Base-by-base conservation (phyloP, 1,140 invertebrate species). In the Pseudobourletiella spinata region DNA sequence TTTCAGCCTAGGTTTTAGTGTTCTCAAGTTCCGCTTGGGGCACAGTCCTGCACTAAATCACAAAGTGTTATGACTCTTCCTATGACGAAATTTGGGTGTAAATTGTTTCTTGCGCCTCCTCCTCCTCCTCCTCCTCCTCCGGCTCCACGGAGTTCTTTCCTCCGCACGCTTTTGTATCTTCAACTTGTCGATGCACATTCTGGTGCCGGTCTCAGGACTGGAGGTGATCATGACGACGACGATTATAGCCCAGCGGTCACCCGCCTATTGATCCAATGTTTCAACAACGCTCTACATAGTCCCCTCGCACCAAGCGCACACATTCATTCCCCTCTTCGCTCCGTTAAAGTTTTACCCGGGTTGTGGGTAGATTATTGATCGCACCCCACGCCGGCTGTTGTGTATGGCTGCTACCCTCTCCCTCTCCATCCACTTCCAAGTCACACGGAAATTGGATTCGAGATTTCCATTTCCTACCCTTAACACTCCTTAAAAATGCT, bases 41-140 rank as follows among this genome's bases (percentile, higher is more conserved):
- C 60, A 42, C 60, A 62, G 60, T n/a, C 29, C 39, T 29, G 42
- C 54, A 57, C 60, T 62, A 62, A 62, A 62, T 62, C 60, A 62
- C 43, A 44, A 43, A 59, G 50, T 46, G 57, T 59, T 59, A 50
- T 59, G 44, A 59, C 57, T 59, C 18, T 14, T 6, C 22, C 44
- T 48, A 18, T 48, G 11, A 8, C 44, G 32, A 39, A 39, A 39
- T 39, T 39, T 39, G 32, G 32, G 32, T 48, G 44, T 22, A 48
- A 48, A 48, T 48, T 48, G 44, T 48, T 48, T 48, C 44, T 48
- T 22, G 14, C n/a, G 14, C n/a, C 57, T 42, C 46, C 56, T 54
- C 11, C 18, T 22, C 22, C 39, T 57, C 55, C 44, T 25, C 32
- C 22, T 26, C 32, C 22, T 26, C 24, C 8, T 42, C n/a, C 35